A percentile compares a stretch with the other conserved stretches of the same genome.
phyloP scores from a whole-genome alignment of 2,113 vertebrate species.

The Scophthalmus maximus region DNA sequence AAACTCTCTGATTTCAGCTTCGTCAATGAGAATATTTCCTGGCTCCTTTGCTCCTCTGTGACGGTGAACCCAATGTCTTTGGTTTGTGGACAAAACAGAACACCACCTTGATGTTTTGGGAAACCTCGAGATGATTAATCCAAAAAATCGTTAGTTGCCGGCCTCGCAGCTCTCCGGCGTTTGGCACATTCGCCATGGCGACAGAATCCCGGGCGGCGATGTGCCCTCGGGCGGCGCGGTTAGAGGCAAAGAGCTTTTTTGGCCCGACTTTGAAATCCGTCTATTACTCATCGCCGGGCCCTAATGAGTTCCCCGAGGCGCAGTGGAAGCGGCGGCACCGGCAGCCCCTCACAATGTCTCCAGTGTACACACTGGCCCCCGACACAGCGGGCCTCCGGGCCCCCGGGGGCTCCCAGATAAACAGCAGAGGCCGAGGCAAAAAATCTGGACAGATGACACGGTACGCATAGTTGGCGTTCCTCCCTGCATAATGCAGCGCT shows the following conservation, averaged over 20 bases:
- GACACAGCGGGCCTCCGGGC: constrained; percentile 12
- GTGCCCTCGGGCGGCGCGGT: constrained; percentile 21
- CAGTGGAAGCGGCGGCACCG: constrained; percentile 38
- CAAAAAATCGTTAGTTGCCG: no score
- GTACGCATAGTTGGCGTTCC: constrained; percentile 46
- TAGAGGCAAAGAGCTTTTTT: constrained; percentile 61
- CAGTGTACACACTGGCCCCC: constrained; percentile 33
- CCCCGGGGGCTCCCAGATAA: constrained; percentile 27
- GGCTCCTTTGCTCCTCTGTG: no score
- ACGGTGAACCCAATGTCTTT: no score
- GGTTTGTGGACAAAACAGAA: no score
- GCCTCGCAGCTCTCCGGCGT: no score
- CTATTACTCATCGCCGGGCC: constrained; percentile 60
- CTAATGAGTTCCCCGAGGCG: constrained; percentile 65
- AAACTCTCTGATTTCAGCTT: no score
- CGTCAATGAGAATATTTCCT: no score
- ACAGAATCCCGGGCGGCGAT: constrained; percentile 44
- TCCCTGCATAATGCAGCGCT: constrained; percentile 4
- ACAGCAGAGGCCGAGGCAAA: neutral
- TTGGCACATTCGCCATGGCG: constrained; percentile 55
- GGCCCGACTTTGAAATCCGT: constrained; percentile 49
- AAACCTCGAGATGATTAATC: no score
- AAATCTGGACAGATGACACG: constrained; percentile 43
- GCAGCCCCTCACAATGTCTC: constrained; percentile 16
- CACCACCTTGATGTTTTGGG: no score